Conservation (phyloP, 30 jellyfish, hydroid and myxozoan species). For the Cassiopea xamachana region DNA sequence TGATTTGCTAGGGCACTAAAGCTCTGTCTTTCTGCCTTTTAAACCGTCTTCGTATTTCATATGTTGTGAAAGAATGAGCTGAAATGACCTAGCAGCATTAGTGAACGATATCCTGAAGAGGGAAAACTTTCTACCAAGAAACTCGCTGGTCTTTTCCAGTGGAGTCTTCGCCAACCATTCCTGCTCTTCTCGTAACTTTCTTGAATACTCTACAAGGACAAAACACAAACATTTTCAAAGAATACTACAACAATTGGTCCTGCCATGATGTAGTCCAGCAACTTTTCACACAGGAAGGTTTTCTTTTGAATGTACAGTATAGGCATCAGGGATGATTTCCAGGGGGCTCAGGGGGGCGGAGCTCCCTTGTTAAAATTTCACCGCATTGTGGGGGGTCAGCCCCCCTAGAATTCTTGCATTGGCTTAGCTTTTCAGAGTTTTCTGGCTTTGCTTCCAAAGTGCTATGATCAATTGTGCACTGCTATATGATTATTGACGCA, state of each 20-base stretch:
- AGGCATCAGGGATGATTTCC: no score
- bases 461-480: no score
- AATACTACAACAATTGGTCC: background rate
- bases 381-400: no score
- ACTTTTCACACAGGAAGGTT: no score
- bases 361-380: no score
- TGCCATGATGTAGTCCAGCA: no score
- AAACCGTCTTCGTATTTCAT: background rate
- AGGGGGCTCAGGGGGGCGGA: no score
- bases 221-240: background rate
- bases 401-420: no score
- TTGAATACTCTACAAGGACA: conserved; percentile 7
- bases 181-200: conserved; percentile 33
- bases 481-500: no score
- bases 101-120: conserved; percentile 41
- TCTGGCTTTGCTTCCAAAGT: no score
- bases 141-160: conserved; percentile 1
- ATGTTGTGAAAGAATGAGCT: background rate
- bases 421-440: no score
- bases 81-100: conserved; percentile 38
- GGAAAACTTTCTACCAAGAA: conserved; percentile 20
- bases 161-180: conserved; percentile 25
- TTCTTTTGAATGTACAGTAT: no score
- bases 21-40: background rate
- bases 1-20: background rate